Base-by-base conservation (phyloP, 2,113 vertebrate species). In the Chaetura pelagica region DNA sequence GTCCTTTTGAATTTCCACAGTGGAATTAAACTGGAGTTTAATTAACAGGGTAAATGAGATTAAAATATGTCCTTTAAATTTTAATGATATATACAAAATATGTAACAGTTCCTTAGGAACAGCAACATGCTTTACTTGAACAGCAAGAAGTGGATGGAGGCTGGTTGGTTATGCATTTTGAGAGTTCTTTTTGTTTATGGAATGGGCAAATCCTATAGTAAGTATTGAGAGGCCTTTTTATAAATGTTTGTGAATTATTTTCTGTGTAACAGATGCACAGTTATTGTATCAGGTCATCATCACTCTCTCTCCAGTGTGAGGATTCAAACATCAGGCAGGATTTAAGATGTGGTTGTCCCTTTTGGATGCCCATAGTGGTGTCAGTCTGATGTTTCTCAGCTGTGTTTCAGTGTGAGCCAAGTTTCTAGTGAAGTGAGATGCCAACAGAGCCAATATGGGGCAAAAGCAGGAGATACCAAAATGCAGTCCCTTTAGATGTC, bases 321-420 rank as follows among this genome's bases (percentile, higher is more conserved):
- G 18, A 34, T 18, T 48, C 29, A 4, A 6, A 9, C 17, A n/a
- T 35, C 51, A 59, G 73, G n/a, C 54, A 24, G 51, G 26, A 35
- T 23, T 40, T 27, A 27, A 52, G 58, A 22, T 0, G 5, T 15
- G 32, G 8, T 3, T 2, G 4, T 55, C 40, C 32, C 26, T 74
- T n/a, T 19, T 2, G 0, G 17, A 19, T 19, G 55, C 29, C 30
- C 19, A 1, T 30, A n/a, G 42, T 34, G 26, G 34, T 17, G 84
- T 30, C 54, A 27, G 14, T 18, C 10, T 24, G 26, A 12, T 15
- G 15, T 35, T 62, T 55, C 32, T 24, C 54, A n/a, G 27, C 15
- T 0, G 0, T 17, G 9, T 57, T 23, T 40, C 8, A 7, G 35
- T 2, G 3, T 4, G 2, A 71, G 35, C 15, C 24, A 19, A 10